Base-by-base conservation (phyloP, 2,888 invertebrate genomes). In the Drepanosiphum platanoidis region DNA sequence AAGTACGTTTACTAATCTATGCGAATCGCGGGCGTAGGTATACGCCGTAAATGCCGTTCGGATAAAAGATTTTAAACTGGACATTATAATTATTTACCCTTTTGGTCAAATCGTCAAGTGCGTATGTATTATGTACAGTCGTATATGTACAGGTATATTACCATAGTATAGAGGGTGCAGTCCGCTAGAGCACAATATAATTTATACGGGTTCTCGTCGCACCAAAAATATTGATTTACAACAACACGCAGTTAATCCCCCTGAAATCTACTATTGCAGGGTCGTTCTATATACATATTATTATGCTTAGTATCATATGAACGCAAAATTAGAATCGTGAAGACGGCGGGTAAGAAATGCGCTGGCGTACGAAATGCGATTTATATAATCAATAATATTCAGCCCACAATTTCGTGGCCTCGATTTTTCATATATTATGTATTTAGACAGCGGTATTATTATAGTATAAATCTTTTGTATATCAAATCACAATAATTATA, bases 21-120 rank as follows among this genome's bases (percentile, higher is more conserved):
- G 13, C 13, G 22, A 52, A 61, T 9, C 27, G 1, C 9, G 64
- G 9, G 46, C n/a, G n/a, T n/a, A n/a, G n/a, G 18, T 46, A 46
- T 30, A 11, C 13, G 27, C 30, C 64, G 27, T 64, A 30, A 64
- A 64, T 64, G 27, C 9, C 13, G 13, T 64, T 64, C 11, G 3
- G 64, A 64, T 30, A 30, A 13, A 30, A 64, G 30, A 27, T 64
- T 64, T 13, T 64, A 64, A 22, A 61, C 27, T 61, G 22, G 27
- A 52, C 52, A 52, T 52, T 61, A 61, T 61, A 61, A 61, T 61
- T 52, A 52, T 52, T 61, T 64, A 64, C 64, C 30, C 13, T 64
- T 27, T 27, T 64, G 13, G 64, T 30, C 27, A 4, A 64, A 64
- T 64, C 64, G 11, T 64, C 1, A 61, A 61, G 61, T 27, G 27